A percentile compares a stretch with the other conserved stretches of the same genome.
Conservation (phyloP, 2,113 vertebrate species). For the Cyphomyrus discorhynchus region DNA sequence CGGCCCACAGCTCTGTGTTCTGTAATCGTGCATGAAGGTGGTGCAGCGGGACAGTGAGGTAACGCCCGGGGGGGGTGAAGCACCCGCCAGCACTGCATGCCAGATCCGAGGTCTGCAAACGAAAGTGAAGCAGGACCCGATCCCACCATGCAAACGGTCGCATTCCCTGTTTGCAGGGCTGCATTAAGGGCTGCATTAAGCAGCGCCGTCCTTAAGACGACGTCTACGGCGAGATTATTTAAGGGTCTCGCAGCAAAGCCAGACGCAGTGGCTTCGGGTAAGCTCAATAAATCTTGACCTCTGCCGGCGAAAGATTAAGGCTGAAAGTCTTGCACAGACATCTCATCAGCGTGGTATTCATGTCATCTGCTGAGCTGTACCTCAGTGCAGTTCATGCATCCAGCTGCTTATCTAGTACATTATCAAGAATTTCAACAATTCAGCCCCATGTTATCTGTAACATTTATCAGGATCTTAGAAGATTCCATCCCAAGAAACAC, state of each 20-base stretch:
- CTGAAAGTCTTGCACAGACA: neutral
- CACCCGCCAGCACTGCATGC: neutral
- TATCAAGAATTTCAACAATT: neutral
- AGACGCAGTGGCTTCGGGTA: neutral
- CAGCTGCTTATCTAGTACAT: neutral
- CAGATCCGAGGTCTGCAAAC: neutral
- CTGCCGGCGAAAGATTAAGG: neutral
- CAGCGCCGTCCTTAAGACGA: neutral
- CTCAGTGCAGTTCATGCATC: neutral
- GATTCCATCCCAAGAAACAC: neutral
- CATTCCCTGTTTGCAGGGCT: neutral
- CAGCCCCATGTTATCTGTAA: neutral
- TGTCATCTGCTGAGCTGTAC: neutral
- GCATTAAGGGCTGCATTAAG: neutral
- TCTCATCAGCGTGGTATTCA: neutral
- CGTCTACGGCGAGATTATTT: constrained; percentile 26
- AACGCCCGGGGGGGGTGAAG: neutral
- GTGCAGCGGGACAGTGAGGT: neutral
- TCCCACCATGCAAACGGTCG: neutral
- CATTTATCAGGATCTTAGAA: neutral
- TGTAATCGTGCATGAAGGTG: neutral
- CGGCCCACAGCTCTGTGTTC: neutral
- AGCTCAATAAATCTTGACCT: constrained; percentile 1
- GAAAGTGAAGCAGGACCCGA: neutral
- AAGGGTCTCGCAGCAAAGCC: constrained; percentile 17